phyloP scores from a whole-genome alignment of 2,888 invertebrate genomes.

The Cheilosia soror region DNA sequence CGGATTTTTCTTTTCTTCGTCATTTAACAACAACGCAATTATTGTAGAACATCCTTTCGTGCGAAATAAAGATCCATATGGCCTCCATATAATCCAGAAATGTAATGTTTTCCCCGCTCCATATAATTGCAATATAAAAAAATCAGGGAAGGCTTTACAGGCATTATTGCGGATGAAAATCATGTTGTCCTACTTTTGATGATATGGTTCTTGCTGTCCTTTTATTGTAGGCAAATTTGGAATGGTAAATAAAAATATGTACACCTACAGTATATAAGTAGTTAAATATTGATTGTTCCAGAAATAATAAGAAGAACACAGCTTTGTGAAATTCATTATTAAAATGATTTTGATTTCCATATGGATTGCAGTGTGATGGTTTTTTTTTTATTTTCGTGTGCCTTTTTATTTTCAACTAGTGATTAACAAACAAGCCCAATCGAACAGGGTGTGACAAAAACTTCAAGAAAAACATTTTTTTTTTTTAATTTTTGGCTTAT shows the following conservation, averaged over 20 bases:
- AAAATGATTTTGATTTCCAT: conserved; percentile 11
- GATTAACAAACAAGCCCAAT: conserved; percentile 5
- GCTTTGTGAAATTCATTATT: conserved; percentile 13
- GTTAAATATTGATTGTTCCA: conserved; percentile 43
- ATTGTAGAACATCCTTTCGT: conserved; percentile 2
- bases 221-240: neutral
- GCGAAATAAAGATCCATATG: conserved; percentile 1
- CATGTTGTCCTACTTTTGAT: conserved; percentile 27
- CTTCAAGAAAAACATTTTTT: neutral
- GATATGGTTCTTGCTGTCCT: neutral
- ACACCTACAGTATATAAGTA: no score
- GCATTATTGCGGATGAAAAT: conserved; percentile 11
- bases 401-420: neutral
- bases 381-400: conserved; percentile 1
- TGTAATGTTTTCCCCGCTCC: conserved; percentile 14
- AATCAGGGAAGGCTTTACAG: conserved; percentile 1
- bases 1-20: conserved; percentile 23
- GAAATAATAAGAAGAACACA: neutral
- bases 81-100: neutral
- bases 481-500: neutral
- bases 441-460: neutral
- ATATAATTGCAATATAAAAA: neutral
- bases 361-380: neutral
- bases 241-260: neutral
- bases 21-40: conserved; percentile 42